A percentile compares a stretch with the other conserved stretches of the same genome.
phyloP scores from a whole-genome alignment of 2,797 vertebrate genomes.

The Monodelphis domestica region DNA sequence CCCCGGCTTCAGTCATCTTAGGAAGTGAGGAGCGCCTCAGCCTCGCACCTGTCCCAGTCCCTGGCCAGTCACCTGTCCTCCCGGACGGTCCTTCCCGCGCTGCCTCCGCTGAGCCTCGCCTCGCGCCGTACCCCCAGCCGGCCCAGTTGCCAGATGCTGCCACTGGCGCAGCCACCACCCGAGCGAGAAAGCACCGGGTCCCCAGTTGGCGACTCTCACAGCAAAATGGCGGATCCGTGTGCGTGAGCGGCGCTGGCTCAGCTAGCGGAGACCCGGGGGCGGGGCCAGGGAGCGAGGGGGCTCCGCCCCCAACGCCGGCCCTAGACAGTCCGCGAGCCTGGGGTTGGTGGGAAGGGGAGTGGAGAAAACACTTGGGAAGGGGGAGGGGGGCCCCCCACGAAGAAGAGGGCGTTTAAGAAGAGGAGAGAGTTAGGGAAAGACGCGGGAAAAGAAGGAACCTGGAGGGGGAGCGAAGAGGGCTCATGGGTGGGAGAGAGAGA shows the following conservation, averaged over 20 bases:
- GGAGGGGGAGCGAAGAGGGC: not conserved
- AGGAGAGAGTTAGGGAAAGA: fast-evolving
- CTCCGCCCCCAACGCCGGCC: not conserved
- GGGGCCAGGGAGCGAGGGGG: not conserved
- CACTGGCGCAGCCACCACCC: conserved; percentile 49
- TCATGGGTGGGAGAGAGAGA: fast-evolving
- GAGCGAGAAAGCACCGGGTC: conserved; percentile 7
- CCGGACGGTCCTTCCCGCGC: not conserved
- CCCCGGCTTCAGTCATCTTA: not conserved
- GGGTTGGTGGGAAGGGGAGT: not conserved
- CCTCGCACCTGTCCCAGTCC: not conserved
- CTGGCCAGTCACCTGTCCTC: not conserved
- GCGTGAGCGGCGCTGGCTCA: not conserved
- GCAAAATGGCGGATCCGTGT: conserved; percentile 59
- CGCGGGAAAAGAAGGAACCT: fast-evolving
- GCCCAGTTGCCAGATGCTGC: conserved; percentile 45
- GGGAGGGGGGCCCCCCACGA: not conserved
- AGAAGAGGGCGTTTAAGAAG: fast-evolving
- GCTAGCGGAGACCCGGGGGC: not conserved
- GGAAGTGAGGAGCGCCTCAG: not conserved
- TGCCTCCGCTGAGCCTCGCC: not conserved
- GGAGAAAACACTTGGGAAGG: not conserved
- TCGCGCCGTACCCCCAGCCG: conserved; percentile 62
- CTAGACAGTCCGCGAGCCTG: too few species aligned
- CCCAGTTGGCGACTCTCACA: conserved; percentile 6